Percentiles rank a stretch among this genome's conserved stretches.
Conservation (phyloP, 23 tunicate genomes). For the Halocynthia aurantium region DNA sequence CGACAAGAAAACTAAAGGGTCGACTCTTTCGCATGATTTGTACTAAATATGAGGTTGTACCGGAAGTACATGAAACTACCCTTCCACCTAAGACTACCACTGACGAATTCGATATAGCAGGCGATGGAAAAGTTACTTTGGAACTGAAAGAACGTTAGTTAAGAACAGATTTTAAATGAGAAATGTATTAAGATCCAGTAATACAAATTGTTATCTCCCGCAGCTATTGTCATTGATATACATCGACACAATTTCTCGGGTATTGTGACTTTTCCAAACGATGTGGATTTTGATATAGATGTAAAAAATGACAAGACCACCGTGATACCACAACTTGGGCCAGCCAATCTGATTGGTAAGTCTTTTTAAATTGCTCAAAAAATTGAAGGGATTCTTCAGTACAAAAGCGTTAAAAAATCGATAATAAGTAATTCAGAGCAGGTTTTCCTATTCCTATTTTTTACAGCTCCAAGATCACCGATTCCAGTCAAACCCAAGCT, state of each 20-base stretch:
- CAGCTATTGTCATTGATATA: no score
- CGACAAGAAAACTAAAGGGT: slow-evolving; percentile 63
- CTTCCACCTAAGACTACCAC: not conserved
- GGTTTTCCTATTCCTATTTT: not conserved
- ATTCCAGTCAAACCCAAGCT: not conserved
- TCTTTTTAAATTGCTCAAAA: no score
- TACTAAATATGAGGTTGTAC: slow-evolving; percentile 9
- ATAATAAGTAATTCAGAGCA: no score
- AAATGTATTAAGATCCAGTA: no score
- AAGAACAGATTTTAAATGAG: no score
- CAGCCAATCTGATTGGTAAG: no score
- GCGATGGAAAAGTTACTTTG: not conserved
- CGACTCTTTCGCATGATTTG: slow-evolving; percentile 68
- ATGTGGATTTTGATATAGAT: not conserved
- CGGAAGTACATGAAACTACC: not conserved
- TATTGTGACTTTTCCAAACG: not conserved
- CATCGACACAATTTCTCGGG: not conserved
- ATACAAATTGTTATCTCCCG: no score
- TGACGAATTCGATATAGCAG: slow-evolving; percentile 1
- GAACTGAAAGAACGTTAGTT: slow-evolving; percentile 2
- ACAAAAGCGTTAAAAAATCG: no score
- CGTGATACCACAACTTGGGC: no score
- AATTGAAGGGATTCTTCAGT: no score
- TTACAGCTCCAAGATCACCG: slow-evolving; percentile 19
- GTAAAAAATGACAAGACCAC: no score